These are phyloP conservation scores for Scelioninae gen. 2 DNA, from an alignment of 2,888 invertebrate genomes.

Conservation along the genomic window DNA sequence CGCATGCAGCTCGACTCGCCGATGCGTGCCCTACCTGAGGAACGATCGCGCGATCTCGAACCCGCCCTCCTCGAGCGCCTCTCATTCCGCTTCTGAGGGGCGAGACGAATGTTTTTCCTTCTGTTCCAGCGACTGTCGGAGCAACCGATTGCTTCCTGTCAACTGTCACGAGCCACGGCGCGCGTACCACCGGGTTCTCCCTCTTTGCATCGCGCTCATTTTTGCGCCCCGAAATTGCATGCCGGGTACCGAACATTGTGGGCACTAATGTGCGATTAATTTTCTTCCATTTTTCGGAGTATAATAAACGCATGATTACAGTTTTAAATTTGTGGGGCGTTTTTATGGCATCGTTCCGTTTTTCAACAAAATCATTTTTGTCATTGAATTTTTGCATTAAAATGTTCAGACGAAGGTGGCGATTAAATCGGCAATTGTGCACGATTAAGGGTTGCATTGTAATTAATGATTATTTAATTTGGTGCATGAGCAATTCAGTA, in stretches of 20 bases:
- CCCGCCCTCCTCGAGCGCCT: conserved; percentile 57
- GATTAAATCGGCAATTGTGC: no score
- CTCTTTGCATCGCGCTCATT: conserved; percentile 20
- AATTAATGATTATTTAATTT: no score
- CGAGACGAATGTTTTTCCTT: conserved; percentile 44
- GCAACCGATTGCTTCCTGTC: conserved; percentile 51
- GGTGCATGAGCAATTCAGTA: no score
- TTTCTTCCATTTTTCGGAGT: conserved; percentile 8
- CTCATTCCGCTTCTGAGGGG: conserved; percentile 51
- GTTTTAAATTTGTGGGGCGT: neutral
- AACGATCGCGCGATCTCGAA: conserved; percentile 53
- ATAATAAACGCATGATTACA: conserved; percentile 8
- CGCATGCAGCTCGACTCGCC: conserved; percentile 59
- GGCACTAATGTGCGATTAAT: conserved; percentile 9
- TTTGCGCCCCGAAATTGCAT: conserved; percentile 19
- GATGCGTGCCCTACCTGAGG: conserved; percentile 55
- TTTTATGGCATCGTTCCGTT: no score
- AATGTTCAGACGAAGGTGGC: no score
- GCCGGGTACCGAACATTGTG: conserved; percentile 5
- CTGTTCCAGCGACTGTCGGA: conserved; percentile 28
- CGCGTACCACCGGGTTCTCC: no score
- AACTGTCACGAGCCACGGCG: conserved; percentile 52
- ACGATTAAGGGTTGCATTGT: no score
- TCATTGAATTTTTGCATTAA: no score
- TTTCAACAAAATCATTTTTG: no score